Evolutionary conservation across 92 coral and sea anemone species (phyloP), one percentile per base, ranked within the genome.

Genomic region (Siderastrea radians): DNA sequence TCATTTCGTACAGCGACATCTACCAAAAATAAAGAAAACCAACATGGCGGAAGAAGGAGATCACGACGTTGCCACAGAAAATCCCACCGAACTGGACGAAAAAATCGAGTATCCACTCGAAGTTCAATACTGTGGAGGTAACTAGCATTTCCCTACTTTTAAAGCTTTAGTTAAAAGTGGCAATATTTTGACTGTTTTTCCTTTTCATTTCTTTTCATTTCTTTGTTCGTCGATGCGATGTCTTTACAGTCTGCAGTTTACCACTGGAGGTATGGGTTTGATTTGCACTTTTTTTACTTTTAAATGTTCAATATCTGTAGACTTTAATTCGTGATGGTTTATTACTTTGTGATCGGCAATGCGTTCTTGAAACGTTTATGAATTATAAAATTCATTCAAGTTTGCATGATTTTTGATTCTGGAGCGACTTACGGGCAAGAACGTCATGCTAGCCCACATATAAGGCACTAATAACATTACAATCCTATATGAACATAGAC

Each of bases 111-210:
- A 95, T 70, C 99, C 99, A 9, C 83, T 96, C n/a, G 89, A 85
- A 13, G 89, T 96, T 9, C 93, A 87, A 49, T 96, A 96, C 69
- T 96, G 99, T 71, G 99, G 99, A 93, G 98, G 99, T 96, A 93
- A 46, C 45, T 51, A 1, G 62, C 4, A 49, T 17, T 13, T 57
- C 9, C 19, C 51, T 55, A 5, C 50, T 68, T 47, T 6, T 46
- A 3, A 5, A 16, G 5, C 26, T 55, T 13, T 48, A 4, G 15
- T 48, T 62, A 12, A 78, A 47, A 2, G 43, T 14, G 4, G 60
- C 19, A 19, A 70, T n/a, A 70, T 16, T 48, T 84, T 19, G 46
- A 55, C 46, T 15, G 43, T 3, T 81, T 13, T 70, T 11, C 9
- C 45, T 61, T 48, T 71, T 10, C 58, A 46, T 86, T 80, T 47